phyloP scores from a whole-genome alignment of 23 tunicate species.

The Trididemnum nubilum region DNA sequence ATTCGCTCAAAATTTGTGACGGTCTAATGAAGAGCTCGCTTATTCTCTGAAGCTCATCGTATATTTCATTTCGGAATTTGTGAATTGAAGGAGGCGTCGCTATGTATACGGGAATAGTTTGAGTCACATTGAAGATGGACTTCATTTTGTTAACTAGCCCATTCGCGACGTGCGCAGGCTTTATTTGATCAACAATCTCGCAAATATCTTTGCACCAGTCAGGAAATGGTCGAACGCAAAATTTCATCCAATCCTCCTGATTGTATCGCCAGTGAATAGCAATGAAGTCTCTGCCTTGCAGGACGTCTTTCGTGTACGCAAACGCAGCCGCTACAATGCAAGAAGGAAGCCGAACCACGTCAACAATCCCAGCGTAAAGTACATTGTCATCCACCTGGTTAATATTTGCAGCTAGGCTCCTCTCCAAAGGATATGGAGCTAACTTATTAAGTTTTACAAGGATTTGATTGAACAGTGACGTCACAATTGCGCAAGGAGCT shows the following conservation, averaged over 20 bases:
- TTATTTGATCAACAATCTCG: neutral
- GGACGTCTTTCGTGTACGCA: neutral
- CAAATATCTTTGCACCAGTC: neutral
- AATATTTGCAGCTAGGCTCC: neutral
- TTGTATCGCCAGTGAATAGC: conserved; percentile 22
- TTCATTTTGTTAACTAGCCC: neutral
- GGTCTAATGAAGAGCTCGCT: neutral
- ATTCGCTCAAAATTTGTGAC: neutral
- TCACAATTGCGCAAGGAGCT: neutral
- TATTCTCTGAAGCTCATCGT: neutral
- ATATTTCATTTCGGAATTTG: neutral
- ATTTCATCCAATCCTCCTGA: neutral
- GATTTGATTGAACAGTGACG: neutral
- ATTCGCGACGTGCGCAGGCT: neutral
- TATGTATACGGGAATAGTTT: neutral
- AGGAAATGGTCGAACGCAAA: neutral
- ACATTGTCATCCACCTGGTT: neutral
- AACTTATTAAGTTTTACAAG: neutral
- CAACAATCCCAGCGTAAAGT: neutral
- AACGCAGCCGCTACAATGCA: neutral
- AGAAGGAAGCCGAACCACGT: neutral
- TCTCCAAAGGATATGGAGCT: neutral
- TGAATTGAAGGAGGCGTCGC: neutral
- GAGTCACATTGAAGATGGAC: neutral
- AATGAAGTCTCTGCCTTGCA: neutral